These are phyloP conservation scores for Netelia inedita DNA, from an alignment of 2,888 invertebrate genomes.

Conservation along the genomic window DNA sequence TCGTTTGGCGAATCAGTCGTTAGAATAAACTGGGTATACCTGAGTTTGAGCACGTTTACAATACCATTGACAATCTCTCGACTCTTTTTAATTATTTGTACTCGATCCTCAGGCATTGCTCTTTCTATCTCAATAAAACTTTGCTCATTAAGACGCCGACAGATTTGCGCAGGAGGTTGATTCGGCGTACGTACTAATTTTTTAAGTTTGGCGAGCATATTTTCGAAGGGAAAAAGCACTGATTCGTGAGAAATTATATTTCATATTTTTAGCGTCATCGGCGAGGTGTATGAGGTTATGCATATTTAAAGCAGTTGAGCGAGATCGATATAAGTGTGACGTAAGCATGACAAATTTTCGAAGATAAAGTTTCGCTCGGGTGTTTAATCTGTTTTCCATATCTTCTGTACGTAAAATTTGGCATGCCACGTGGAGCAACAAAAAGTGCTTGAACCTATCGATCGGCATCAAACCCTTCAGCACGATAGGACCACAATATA, in stretches of 20 bases:
- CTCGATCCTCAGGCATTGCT: background rate
- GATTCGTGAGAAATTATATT: slow-evolving; percentile 40
- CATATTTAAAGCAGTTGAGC: slow-evolving; percentile 73
- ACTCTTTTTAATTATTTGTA: slow-evolving; percentile 25
- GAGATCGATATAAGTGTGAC: slow-evolving; percentile 11
- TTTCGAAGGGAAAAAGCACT: slow-evolving; percentile 68
- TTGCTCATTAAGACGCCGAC: slow-evolving; percentile 62
- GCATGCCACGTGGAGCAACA: slow-evolving; percentile 68
- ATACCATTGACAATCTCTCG: background rate
- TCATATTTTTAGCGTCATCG: slow-evolving; percentile 65
- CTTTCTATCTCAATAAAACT: slow-evolving; percentile 16
- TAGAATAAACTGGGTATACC: slow-evolving; percentile 33
- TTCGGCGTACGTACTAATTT: slow-evolving; percentile 59
- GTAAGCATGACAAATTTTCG: slow-evolving; percentile 30
- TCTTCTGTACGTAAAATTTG: slow-evolving; percentile 41
- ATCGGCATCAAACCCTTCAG: slow-evolving; percentile 61
- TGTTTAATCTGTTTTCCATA: background rate
- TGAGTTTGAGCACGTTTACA: slow-evolving; percentile 21
- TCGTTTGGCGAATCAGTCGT: slow-evolving; percentile 32
- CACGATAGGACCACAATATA: slow-evolving; percentile 73
- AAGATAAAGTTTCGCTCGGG: slow-evolving; percentile 43
- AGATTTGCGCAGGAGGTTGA: slow-evolving; percentile 65
- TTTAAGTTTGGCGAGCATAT: slow-evolving; percentile 65
- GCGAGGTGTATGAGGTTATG: slow-evolving; percentile 73
- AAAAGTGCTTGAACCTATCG: slow-evolving; percentile 71